These are phyloP conservation scores for Lacerta agilis DNA, from an alignment of 2,797 vertebrate genomes.

Conservation along the genomic window DNA sequence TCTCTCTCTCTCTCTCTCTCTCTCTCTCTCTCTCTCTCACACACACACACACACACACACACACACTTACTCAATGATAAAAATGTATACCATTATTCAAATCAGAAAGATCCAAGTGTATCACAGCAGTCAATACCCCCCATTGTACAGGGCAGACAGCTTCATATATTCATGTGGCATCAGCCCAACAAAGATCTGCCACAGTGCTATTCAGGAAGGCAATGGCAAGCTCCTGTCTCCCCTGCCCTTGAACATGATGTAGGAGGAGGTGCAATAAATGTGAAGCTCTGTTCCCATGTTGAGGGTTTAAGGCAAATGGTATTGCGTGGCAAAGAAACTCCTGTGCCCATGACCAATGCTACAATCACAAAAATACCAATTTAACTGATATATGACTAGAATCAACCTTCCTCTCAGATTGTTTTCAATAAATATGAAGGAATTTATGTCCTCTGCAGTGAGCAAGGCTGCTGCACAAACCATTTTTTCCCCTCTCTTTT, in stretches of 20 bases:
- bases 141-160: background rate
- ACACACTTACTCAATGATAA: no score
- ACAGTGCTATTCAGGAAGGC: background rate
- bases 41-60: no score
- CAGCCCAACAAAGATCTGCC: background rate
- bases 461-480: slow-evolving; percentile 18
- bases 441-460: slow-evolving; percentile 38
- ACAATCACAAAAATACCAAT: background rate
- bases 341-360: background rate
- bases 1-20: no score
- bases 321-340: slow-evolving; percentile 8
- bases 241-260: slow-evolving; percentile 13
- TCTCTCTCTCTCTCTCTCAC: no score
- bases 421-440: slow-evolving; percentile 31
- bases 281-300: slow-evolving; percentile 15
- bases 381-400: slow-evolving; percentile 24
- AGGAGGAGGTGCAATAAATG: background rate
- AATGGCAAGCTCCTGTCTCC: background rate
- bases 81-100: no score
- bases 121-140: background rate
- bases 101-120: background rate
- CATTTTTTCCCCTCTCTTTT: background rate
- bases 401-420: slow-evolving; percentile 5
- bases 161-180: background rate
- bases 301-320: background rate